A percentile compares a stretch with the other conserved stretches of the same genome.
Evolutionary conservation across 2,113 vertebrate genomes (phyloP).

Genomic region (Plotosus lineatus): DNA sequence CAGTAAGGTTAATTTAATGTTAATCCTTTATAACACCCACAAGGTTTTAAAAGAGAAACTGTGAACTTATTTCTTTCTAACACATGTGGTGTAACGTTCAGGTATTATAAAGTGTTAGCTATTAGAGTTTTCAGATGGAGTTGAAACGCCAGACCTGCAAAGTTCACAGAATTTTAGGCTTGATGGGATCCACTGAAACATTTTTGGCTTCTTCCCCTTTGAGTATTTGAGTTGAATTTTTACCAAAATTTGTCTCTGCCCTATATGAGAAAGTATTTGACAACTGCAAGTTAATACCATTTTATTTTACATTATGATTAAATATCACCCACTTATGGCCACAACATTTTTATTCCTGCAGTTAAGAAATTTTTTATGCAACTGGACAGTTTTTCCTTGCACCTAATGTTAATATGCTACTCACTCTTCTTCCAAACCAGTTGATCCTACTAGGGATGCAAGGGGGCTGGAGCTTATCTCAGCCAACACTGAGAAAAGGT

Average conservation of each 20-base stretch:
- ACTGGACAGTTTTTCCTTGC: not conserved
- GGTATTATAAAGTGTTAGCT: not conserved
- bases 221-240: not conserved
- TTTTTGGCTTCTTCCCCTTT: not conserved
- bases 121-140: not conserved
- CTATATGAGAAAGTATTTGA: not conserved
- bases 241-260: not conserved
- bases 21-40: not conserved
- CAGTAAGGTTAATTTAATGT: not conserved
- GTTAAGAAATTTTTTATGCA: not conserved
- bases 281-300: not conserved
- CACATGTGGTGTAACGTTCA: not conserved
- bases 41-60: slow-evolving; percentile 9
- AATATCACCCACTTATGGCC: not conserved
- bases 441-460: no score
- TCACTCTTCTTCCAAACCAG: no score
- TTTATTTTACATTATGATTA: not conserved
- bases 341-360: not conserved
- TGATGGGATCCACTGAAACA: not conserved
- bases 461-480: no score
- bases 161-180: not conserved
- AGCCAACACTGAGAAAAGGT: no score
- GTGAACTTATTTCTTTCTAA: not conserved
- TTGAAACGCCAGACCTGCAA: not conserved
- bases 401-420: not conserved